Evolutionary conservation across 2,797 vertebrate species (phyloP).

Genomic region (Takifugu ocellatus): DNA sequence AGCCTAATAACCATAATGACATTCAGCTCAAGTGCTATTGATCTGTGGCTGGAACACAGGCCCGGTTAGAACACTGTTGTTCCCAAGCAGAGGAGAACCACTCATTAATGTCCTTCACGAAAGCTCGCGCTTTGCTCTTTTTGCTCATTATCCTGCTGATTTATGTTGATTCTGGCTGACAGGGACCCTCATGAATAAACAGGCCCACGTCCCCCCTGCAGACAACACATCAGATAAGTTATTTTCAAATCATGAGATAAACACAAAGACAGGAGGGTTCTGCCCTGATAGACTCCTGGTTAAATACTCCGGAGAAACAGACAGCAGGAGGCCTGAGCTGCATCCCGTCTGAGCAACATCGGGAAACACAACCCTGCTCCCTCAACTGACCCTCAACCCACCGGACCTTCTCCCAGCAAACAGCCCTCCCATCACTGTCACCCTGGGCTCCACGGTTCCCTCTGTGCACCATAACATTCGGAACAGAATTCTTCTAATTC

Average conservation of each 20-base stretch:
- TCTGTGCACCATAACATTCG: no score
- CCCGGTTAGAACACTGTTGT: constrained; percentile 21
- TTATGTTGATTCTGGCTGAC: constrained; percentile 25
- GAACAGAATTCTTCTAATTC: no score
- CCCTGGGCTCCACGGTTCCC: not conserved
- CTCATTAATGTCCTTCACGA: constrained; percentile 39
- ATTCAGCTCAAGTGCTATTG: constrained; percentile 69
- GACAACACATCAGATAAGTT: constrained; percentile 1
- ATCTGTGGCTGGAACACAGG: constrained; percentile 58
- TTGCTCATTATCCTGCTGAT: constrained; percentile 25
- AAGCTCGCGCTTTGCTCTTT: constrained; percentile 16
- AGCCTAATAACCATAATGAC: constrained; percentile 67
- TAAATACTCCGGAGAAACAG: not conserved
- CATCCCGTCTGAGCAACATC: no score
- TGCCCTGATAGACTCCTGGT: not conserved
- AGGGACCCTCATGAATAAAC: constrained; percentile 10
- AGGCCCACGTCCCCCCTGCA: not conserved
- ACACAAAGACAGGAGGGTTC: not conserved
- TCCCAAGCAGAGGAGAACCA: constrained; percentile 28
- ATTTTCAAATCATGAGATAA: not conserved
- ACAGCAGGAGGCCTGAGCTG: not conserved
- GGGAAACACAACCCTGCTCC: no score
- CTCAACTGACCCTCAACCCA: no score
- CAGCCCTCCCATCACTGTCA: no score
- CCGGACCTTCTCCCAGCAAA: no score